Evolutionary conservation across 1,140 invertebrate genomes (phyloP).

Genomic region (Aphaenogaster floridana): DNA sequence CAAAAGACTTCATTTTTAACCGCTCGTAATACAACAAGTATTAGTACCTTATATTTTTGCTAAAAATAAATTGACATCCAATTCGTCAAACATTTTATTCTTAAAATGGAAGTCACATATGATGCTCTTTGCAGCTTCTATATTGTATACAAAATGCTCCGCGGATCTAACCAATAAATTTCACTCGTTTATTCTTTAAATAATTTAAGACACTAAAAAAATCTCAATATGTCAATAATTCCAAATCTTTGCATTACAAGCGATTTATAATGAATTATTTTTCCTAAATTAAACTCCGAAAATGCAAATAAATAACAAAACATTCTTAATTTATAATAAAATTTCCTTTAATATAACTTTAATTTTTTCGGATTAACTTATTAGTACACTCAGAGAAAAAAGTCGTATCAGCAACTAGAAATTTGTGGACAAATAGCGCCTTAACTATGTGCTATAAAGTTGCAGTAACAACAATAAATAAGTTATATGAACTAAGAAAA

Average conservation of each 20-base stretch:
- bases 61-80: not conserved
- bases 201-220: not conserved
- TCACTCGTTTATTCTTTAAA: not conserved
- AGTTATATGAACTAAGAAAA: no score
- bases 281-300: not conserved
- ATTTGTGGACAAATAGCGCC: no score
- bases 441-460: no score
- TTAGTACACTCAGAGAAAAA: not conserved
- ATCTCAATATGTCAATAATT: constrained; percentile 1
- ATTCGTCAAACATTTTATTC: not conserved
- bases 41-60: not conserved
- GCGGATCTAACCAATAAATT: not conserved
- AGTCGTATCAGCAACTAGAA: no score
- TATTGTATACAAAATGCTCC: not conserved
- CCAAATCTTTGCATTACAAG: not conserved
- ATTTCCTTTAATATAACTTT: not conserved
- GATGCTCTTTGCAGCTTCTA: not conserved
- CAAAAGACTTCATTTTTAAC: not conserved
- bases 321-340: not conserved
- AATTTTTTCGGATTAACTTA: not conserved
- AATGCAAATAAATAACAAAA: not conserved
- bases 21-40: not conserved
- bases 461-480: no score
- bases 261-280: not conserved
- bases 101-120: not conserved